Percentiles rank a stretch among this genome's conserved stretches.
Evolutionary conservation across 92 coral and sea anemone species (phyloP).

Genomic region (Porites rus): DNA sequence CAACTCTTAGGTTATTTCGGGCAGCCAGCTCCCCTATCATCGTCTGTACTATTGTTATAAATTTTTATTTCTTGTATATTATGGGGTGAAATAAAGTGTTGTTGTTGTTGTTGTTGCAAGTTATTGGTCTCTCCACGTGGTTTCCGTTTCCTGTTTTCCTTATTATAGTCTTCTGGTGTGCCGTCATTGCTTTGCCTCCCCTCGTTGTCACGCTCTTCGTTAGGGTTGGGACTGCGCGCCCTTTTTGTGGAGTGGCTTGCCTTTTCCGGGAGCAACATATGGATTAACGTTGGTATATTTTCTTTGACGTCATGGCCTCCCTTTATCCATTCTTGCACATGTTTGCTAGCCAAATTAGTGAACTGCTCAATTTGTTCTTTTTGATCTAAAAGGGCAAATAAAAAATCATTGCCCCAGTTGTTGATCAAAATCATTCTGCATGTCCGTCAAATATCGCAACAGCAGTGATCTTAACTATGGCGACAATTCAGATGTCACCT

Average conservation of each 20-base stretch:
- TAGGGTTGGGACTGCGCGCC: background rate
- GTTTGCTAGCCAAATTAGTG: background rate
- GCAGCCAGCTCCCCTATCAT: too few species aligned
- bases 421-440: background rate
- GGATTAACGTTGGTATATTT: background rate
- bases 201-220: too few species aligned
- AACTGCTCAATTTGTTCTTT: background rate
- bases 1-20: too few species aligned
- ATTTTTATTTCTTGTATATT: too few species aligned
- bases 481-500: too few species aligned
- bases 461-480: too few species aligned
- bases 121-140: slow-evolving; percentile 1
- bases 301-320: background rate
- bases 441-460: too few species aligned
- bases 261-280: background rate
- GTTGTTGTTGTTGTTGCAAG: too few species aligned
- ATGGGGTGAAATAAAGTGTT: too few species aligned
- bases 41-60: too few species aligned
- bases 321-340: background rate
- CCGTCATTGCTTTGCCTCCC: too few species aligned
- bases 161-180: background rate
- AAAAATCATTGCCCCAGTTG: background rate
- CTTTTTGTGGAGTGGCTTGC: background rate
- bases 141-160: slow-evolving; percentile 7
- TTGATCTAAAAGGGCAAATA: background rate